Evolutionary conservation across 2,113 vertebrate species (phyloP).

Genomic region (Diadophis punctatus): DNA sequence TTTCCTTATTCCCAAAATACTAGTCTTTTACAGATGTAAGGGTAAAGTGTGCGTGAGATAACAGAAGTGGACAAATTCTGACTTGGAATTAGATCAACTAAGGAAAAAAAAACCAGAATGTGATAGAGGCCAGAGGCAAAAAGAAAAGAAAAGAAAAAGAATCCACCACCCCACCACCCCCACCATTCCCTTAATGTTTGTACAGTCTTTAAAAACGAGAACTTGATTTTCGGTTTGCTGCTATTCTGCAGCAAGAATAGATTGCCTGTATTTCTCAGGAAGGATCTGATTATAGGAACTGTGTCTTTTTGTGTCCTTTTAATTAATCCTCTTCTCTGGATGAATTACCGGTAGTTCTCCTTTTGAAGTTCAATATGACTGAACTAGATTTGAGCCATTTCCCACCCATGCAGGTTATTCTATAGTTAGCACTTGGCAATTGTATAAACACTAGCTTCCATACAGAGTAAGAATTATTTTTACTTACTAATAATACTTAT

Average conservation of each 20-base stretch:
- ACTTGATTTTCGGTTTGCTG: not conserved
- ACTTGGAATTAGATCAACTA: not conserved
- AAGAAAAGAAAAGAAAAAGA: no score
- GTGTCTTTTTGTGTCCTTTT: not conserved
- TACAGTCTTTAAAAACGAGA: not conserved
- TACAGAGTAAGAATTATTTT: not conserved
- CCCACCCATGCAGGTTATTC: not conserved
- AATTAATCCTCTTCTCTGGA: not conserved
- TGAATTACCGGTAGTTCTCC: not conserved
- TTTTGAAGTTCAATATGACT: slow-evolving; percentile 2
- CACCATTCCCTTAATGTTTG: not conserved
- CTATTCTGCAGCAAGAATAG: not conserved
- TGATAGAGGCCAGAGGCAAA: no score
- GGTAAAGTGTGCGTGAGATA: not conserved
- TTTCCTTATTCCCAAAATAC: not conserved
- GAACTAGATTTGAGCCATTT: not conserved
- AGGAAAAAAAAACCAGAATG: not conserved
- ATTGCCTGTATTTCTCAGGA: not conserved
- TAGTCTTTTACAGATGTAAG: not conserved
- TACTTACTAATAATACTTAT: not conserved
- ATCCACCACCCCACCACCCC: no score
- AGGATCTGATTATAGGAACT: not conserved
- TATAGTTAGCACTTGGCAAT: not conserved
- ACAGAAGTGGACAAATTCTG: not conserved
- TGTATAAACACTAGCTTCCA: not conserved